Evolutionary conservation across 2,113 vertebrate genomes (phyloP).

Genomic region (Psilopsiagon aymara): DNA sequence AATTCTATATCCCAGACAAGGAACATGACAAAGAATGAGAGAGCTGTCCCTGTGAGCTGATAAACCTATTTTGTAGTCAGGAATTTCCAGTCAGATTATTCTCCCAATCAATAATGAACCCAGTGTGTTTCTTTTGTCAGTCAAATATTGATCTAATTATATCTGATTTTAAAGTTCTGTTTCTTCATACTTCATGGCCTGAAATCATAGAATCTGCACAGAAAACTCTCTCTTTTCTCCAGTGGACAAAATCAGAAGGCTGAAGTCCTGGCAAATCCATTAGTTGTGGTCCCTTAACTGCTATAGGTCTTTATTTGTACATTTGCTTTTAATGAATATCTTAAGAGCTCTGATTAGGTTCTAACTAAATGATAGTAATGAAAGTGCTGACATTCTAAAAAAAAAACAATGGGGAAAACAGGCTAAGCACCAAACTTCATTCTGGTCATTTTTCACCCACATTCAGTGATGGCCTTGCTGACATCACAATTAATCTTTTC

Average conservation of each 20-base stretch:
- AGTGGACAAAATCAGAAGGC: not conserved
- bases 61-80: not conserved
- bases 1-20: not conserved
- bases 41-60: not conserved
- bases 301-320: not conserved
- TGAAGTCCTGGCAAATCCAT: not conserved
- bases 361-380: not conserved
- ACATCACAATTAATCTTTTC: not conserved
- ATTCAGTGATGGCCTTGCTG: not conserved
- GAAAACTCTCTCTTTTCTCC: not conserved
- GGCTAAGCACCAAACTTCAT: not conserved
- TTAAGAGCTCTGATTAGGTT: not conserved
- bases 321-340: not conserved
- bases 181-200: not conserved
- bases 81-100: not conserved
- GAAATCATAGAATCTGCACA: not conserved
- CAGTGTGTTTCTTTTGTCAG: not conserved
- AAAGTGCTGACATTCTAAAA: not conserved
- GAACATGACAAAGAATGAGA: not conserved
- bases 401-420: not conserved
- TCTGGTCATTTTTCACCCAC: not conserved
- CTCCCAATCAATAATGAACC: not conserved
- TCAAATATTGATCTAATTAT: not conserved
- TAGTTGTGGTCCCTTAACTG: not conserved
- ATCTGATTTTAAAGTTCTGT: not conserved